Percentiles rank a stretch among this genome's conserved stretches.
Evolutionary conservation across 1,140 invertebrate species (phyloP).

Genomic region (Pentalonia nigronervosa): DNA sequence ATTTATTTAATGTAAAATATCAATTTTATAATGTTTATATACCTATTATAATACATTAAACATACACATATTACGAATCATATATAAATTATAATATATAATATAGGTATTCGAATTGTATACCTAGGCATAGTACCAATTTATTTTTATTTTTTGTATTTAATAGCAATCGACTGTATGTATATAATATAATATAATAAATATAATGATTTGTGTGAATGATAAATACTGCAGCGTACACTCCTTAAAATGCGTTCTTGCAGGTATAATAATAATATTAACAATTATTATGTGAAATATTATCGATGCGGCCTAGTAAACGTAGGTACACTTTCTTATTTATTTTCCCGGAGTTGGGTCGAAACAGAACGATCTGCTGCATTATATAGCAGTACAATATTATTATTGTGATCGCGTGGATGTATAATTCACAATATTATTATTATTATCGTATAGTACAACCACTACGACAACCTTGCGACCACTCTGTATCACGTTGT

Average conservation of each 20-base stretch:
- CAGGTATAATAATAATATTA: background rate
- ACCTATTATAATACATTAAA: background rate
- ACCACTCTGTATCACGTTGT: background rate
- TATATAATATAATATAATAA: background rate
- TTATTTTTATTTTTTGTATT: background rate
- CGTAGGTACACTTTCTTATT: background rate
- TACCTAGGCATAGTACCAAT: background rate
- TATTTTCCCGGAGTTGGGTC: background rate
- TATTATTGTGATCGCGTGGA: too few relatives aligned
- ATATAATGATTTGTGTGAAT: background rate
- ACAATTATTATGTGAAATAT: background rate
- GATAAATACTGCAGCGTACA: background rate
- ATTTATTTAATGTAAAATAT: slow-evolving; percentile 6
- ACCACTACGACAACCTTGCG: background rate
- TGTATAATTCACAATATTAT: background rate
- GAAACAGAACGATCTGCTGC: background rate
- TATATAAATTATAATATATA: background rate
- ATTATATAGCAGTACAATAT: too few relatives aligned
- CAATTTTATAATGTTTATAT: background rate
- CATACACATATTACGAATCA: background rate
- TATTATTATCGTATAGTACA: background rate
- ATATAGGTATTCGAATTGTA: background rate
- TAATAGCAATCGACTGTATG: background rate
- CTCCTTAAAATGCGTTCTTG: background rate
- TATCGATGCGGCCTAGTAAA: slow-evolving; percentile 2